Conservation (phyloP, 2,888 invertebrate genomes). For the Dryobota labecula region DNA sequence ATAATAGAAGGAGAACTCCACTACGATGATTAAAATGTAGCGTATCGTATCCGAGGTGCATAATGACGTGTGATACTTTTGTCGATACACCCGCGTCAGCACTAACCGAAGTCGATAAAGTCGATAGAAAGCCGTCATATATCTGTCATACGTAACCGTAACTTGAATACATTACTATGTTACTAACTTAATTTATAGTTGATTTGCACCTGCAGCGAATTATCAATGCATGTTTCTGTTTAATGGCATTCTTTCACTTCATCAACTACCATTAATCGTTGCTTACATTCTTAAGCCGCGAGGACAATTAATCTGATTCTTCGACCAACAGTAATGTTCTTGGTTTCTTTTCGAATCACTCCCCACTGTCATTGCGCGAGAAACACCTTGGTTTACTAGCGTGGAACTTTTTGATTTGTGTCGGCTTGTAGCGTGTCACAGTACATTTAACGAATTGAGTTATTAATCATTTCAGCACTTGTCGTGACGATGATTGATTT, state of each 20-base stretch:
- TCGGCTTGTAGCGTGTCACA: slow-evolving; percentile 56
- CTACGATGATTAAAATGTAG: slow-evolving; percentile 70
- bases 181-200: slow-evolving; percentile 66
- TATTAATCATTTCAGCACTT: slow-evolving; percentile 68
- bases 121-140: slow-evolving; percentile 55
- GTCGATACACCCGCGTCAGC: slow-evolving; percentile 31
- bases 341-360: slow-evolving; percentile 62
- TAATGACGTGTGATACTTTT: slow-evolving; percentile 64
- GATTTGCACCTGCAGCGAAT: slow-evolving; percentile 70
- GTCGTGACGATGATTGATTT: slow-evolving; percentile 70
- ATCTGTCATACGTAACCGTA: slow-evolving; percentile 43
- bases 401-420: slow-evolving; percentile 59
- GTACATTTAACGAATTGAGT: slow-evolving; percentile 59
- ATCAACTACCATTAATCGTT: slow-evolving; percentile 64
- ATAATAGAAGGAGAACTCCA: slow-evolving; percentile 72
- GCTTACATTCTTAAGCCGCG: slow-evolving; percentile 61
- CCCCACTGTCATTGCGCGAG: slow-evolving; percentile 50
- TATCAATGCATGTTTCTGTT: slow-evolving; percentile 63
- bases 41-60: slow-evolving; percentile 35
- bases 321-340: slow-evolving; percentile 52
- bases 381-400: slow-evolving; percentile 59
- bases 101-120: slow-evolving; percentile 26
- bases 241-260: slow-evolving; percentile 69
- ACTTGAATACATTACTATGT: slow-evolving; percentile 53
- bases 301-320: slow-evolving; percentile 62